Base-by-base conservation (phyloP, 53 echinoderm and acorn worm species). In the Apostichopus leukothele region DNA sequence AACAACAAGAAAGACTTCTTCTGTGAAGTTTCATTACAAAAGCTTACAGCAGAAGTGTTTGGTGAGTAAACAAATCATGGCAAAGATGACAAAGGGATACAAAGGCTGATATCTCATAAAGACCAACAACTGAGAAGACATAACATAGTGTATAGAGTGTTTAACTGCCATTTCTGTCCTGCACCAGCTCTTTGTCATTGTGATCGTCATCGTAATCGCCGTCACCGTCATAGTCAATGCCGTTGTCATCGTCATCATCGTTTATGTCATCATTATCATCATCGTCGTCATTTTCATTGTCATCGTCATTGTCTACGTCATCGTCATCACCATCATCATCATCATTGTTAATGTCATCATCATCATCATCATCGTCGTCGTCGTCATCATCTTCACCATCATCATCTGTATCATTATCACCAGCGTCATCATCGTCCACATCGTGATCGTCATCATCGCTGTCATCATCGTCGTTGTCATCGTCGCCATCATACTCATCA, bases 341-440 rank as follows among this genome's bases (percentile, higher is more conserved):
- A 10, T 57, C 57, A 5, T 57, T 1, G 57, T 57, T 5, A 5
- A 9, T 5, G 6, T 57, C 57, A 57, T 57, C 57, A 1, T 57
- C 57, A 5, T 9, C 57, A 1, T 1, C 9, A 7, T 9, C 9
- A 1, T 57, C 9, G 0, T 57, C 57, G 0, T 80, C 80, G 5
- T 79, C 80, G 5, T n/a, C 80, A 51, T 80, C 9, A 13, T 80
- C 80, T 0, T 4, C 80, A 3, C 52, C 80, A 51, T 80, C 80
- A 3, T n/a, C 80, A 80, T 80, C 80, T n/a, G n/a, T n/a, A 66
- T 57, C 85, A 5, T 11, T 7, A 66, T 57, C 85, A 16, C 0
- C 67, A 84, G 2, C 60, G 63, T 84, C 85, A 84, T 84, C 85
- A 54, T 84, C 85, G 55, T 84, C 78, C 18, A 60, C 27, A 63